These are phyloP conservation scores for Coenonympha glycerion DNA, from an alignment of 2,888 invertebrate genomes.

Conservation along the genomic window DNA sequence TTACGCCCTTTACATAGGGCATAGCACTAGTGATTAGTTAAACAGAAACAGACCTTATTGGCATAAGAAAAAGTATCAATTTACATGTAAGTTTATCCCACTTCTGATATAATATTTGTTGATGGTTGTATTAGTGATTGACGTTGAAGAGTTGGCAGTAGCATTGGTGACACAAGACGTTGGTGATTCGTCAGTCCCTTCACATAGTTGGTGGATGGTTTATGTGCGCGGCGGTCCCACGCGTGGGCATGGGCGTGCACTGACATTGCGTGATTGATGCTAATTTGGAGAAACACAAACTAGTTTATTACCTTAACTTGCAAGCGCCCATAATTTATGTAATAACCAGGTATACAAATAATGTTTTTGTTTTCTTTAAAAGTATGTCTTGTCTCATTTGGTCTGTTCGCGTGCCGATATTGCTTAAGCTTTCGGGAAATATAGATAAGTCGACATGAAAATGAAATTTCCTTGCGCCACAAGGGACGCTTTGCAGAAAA, in stretches of 20 bases:
- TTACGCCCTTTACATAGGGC: conserved; percentile 18
- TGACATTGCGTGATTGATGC: neutral
- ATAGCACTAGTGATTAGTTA: conserved; percentile 7
- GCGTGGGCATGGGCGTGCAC: conserved; percentile 11
- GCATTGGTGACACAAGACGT: conserved; percentile 1
- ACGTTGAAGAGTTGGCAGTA: conserved; percentile 21
- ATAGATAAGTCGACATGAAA: neutral
- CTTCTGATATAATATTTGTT: neutral
- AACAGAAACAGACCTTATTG: conserved; percentile 8
- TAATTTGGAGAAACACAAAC: neutral
- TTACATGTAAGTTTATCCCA: neutral
- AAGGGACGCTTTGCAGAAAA: neutral
- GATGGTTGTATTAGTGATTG: conserved; percentile 15
- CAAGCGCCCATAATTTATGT: neutral
- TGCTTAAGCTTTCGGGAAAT: neutral
- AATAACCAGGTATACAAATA: no score
- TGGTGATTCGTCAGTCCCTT: conserved; percentile 9
- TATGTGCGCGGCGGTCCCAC: neutral
- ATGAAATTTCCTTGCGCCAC: neutral
- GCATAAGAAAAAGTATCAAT: neutral
- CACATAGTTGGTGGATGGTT: conserved; percentile 7
- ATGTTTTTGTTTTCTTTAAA: neutral
- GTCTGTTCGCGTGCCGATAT: neutral
- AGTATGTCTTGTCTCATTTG: neutral
- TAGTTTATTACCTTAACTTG: neutral